Evolutionary conservation across 1,140 invertebrate species (phyloP), one percentile per base, ranked within the genome.

Genomic region (Teleogryllus occipitalis): DNA sequence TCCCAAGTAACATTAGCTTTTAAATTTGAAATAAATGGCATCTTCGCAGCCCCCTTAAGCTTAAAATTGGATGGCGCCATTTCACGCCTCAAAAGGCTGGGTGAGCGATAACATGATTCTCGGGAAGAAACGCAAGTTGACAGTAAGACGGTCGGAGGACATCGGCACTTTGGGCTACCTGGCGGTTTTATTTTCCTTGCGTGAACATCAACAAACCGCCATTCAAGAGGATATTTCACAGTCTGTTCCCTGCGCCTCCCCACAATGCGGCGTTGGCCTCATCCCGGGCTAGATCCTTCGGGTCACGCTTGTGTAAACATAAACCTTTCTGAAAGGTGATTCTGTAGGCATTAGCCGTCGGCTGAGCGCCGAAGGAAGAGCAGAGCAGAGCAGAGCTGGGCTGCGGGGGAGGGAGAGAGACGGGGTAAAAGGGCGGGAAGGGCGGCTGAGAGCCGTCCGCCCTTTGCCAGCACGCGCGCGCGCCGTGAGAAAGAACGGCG

Each of bases 221-320:
- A 65, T 65, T 65, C 10, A 65, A 14, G 54, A 10, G 18, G 54
- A 39, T 18, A 65, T 18, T 65, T 65, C 7, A 65, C 54, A 65
- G 54, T 65, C 54, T 65, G 54, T 65, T 65, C 54, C 54, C 10
- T 65, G 1, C 54, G 10, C 54, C 10, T 65, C 2, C 54, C 10
- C 10, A 65, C 10, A 18, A 65, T 0, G 54, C 10, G 54, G 2
- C 10, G 54, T 65, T 14, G 54, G 10, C 10, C 18, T 65, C 54
- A 65, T 65, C 10, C 54, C 18, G 10, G 10, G 54, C 18, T 7
- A 65, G 54, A 65, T 65, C 54, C 54, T 18, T 18, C 7, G 7
- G 54, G 54, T 65, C 54, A 65, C 54, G 54, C 54, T 65, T 65
- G 54, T 65, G 54, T 65, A 65, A 65, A 65, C 54, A 65, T 65